Base-by-base conservation (phyloP, 2,797 vertebrate genomes). In the Coreius guichenoti region DNA sequence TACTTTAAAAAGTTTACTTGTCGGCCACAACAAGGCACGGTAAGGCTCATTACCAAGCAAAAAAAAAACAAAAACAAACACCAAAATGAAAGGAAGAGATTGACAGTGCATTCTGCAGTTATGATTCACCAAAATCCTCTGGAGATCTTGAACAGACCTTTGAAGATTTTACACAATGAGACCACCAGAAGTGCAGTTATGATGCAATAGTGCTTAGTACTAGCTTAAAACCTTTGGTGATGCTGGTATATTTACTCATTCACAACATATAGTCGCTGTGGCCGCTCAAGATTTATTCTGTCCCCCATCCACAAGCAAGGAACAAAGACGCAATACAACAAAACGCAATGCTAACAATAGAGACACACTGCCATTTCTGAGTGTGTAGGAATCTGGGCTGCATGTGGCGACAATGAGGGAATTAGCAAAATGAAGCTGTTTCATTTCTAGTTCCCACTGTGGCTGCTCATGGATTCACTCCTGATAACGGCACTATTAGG, bases 401-500 rank as follows among this genome's bases (percentile, higher is more conserved):
- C 69, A 36, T 74, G 68, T 51, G 69, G 77, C 1, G 43, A 85
- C 84, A 85, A 85, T 80, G 78, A 80, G 77, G 56, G 84, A 85
- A 80, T 74, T 85, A 80, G 68, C 77, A 80, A 65, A 85, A 85
- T 85, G 45, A 65, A 85, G 84, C 54, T 2, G 39, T 74, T 80
- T 85, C 84, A 65, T 80, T 85, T 80, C 68, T 65, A 63, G 77
- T 72, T 78, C 65, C 63, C 43, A 77, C 73, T 45, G 85, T 65
- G 85, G 47, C 61, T 70, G 65, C 54, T 82, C 26, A 72, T 29
- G 67, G 74, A 78, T 82, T 82, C 51, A 51, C 80, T 82, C 45
- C 54, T 76, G 69, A 80, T 86, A 77, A 86, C 39, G 11, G 80
- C 80, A 45, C 80, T 69, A 72, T 86, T 86, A 82, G 69, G 65